Percentiles rank a stretch among this genome's conserved stretches.
Conservation (phyloP, 2,888 invertebrate species). For the Eueremaeus valkanovi region DNA sequence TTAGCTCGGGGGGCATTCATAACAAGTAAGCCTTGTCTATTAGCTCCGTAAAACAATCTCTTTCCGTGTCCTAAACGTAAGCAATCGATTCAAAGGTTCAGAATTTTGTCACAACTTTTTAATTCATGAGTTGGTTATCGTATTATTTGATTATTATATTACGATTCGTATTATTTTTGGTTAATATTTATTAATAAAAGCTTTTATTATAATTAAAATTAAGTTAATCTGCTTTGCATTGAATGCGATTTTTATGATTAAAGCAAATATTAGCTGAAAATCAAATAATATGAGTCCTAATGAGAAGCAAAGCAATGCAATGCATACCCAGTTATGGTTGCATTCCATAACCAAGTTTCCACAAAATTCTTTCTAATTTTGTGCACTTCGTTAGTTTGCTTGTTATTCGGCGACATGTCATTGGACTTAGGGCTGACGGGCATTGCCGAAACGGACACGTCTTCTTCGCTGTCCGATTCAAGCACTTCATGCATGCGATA, state of each 20-base stretch:
- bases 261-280: too few species aligned
- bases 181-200: slow-evolving; percentile 7
- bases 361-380: slow-evolving; percentile 31
- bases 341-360: slow-evolving; percentile 28
- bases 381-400: background rate
- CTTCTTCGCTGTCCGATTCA: background rate
- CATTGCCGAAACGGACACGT: background rate
- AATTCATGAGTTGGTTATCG: background rate
- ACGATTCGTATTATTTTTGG: slow-evolving; percentile 1
- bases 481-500: slow-evolving; percentile 34
- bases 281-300: too few species aligned
- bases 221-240: slow-evolving; percentile 21
- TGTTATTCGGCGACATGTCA: slow-evolving; percentile 16
- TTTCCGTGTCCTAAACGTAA: slow-evolving; percentile 39
- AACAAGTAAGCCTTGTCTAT: slow-evolving; percentile 38
- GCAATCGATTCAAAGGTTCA: slow-evolving; percentile 13
- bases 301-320: background rate
- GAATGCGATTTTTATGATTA: too few species aligned
- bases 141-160: slow-evolving; percentile 3
- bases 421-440: background rate
- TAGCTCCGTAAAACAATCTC: slow-evolving; percentile 37
- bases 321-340: slow-evolving; percentile 33
- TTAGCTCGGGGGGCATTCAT: slow-evolving; percentile 26
- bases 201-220: background rate
- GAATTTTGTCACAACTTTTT: background rate